Conservation (phyloP, 2,888 invertebrate genomes). For the Creontiades dilutus region DNA sequence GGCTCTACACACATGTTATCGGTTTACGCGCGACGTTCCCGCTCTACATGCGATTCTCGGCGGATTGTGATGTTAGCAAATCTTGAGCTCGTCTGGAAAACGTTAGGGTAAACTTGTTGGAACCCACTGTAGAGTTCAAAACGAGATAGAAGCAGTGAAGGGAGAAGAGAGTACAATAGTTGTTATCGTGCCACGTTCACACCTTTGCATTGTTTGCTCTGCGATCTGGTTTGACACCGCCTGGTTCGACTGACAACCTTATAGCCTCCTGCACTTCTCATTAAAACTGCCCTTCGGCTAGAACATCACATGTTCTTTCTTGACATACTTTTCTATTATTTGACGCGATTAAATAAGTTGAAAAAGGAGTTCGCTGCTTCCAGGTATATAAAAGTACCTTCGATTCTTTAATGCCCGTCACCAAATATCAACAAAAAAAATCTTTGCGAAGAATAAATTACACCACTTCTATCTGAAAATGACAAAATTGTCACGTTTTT, state of each 20-base stretch:
- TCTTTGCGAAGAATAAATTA: no score
- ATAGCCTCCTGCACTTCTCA: neutral
- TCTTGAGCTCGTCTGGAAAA: neutral
- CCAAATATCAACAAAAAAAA: no score
- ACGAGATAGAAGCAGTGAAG: neutral
- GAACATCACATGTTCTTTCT: no score
- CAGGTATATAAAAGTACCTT: no score
- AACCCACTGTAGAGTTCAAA: neutral
- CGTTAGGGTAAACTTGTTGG: neutral
- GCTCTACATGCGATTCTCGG: neutral
- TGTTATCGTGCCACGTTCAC: conserved; percentile 24
- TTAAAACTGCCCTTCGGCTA: neutral
- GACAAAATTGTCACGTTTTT: no score
- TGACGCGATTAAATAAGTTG: no score
- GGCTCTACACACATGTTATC: neutral
- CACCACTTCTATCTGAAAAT: no score
- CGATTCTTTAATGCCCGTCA: no score
- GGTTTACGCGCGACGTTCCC: neutral
- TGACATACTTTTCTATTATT: no score
- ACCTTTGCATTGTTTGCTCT: conserved; percentile 34
- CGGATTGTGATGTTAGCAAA: neutral
- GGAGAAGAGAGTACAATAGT: conserved; percentile 4
- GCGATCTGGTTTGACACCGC: neutral
- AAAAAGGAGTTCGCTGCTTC: no score
- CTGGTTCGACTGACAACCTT: conserved; percentile 27